A percentile compares a stretch with the other conserved stretches of the same genome.
Conservation (phyloP, 2,797 vertebrate genomes). For the Salmo trutta region DNA sequence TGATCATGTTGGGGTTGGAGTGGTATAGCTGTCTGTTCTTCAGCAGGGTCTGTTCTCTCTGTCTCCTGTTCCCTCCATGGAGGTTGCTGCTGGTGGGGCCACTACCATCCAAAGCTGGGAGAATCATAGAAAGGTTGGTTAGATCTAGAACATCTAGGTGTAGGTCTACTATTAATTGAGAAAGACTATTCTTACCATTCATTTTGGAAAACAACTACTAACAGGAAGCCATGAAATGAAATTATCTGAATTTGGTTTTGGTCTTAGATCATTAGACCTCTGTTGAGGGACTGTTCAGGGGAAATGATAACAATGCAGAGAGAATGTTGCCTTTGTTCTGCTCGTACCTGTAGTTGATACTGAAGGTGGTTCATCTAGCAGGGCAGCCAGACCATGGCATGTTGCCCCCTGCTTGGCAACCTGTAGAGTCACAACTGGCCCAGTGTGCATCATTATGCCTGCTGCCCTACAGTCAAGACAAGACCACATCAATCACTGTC, state of each 20-base stretch:
- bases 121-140: conserved; percentile 40
- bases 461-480: conserved; percentile 81
- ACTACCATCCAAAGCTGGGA: conserved; percentile 57
- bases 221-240: no score
- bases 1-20: conserved; percentile 88
- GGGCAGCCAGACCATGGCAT: conserved; percentile 85
- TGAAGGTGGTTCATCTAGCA: conserved; percentile 79
- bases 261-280: background rate
- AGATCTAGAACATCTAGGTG: conserved; percentile 24
- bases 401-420: conserved; percentile 90
- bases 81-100: conserved; percentile 45
- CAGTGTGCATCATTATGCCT: conserved; percentile 89
- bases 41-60: conserved; percentile 79
- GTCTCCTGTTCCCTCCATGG: conserved; percentile 73
- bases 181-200: no score
- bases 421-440: conserved; percentile 86
- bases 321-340: conserved; percentile 2
- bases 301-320: background rate
- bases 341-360: conserved; percentile 77
- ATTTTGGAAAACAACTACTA: no score
- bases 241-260: background rate
- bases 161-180: no score
- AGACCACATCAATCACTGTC: background rate
- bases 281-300: background rate
- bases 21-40: conserved; percentile 86